Evolutionary conservation across 2,888 invertebrate genomes (phyloP).

Genomic region (Acrocyrtus sp.): DNA sequence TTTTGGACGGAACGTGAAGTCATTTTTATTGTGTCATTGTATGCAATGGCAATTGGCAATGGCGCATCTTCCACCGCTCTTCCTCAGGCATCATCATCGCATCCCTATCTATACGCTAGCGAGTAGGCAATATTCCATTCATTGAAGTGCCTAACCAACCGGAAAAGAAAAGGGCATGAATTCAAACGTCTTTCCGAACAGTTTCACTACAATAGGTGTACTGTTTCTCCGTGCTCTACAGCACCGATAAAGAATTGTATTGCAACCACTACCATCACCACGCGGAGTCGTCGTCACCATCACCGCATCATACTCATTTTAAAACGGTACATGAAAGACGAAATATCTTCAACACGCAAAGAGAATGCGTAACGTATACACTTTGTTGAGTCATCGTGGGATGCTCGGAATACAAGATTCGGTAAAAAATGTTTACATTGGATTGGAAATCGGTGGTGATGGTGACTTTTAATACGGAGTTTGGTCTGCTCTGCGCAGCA

Average conservation of each 20-base stretch:
- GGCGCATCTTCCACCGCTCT: conserved; percentile 6
- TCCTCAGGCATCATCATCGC: background rate
- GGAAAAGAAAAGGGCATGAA: conserved; percentile 47
- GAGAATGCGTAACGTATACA: background rate
- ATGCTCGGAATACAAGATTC: too few species aligned
- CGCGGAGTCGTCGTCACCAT: background rate
- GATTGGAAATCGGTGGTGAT: background rate
- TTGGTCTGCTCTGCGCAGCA: background rate
- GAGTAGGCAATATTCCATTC: background rate
- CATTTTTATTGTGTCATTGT: conserved; percentile 32
- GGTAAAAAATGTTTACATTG: background rate
- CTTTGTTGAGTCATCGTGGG: background rate
- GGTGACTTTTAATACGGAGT: too few species aligned
- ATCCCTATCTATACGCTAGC: background rate
- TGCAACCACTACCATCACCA: background rate
- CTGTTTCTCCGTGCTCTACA: background rate
- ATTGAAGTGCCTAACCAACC: conserved; percentile 38
- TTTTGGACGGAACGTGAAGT: conserved; percentile 18
- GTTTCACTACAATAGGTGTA: background rate
- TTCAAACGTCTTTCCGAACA: background rate
- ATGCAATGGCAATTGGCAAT: background rate
- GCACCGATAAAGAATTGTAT: background rate
- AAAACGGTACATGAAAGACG: background rate
- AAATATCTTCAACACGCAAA: background rate
- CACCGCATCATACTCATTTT: background rate